Percentiles rank a stretch among this genome's conserved stretches.
Conservation (phyloP, 2,113 vertebrate genomes). For the Camelus dromedarius region DNA sequence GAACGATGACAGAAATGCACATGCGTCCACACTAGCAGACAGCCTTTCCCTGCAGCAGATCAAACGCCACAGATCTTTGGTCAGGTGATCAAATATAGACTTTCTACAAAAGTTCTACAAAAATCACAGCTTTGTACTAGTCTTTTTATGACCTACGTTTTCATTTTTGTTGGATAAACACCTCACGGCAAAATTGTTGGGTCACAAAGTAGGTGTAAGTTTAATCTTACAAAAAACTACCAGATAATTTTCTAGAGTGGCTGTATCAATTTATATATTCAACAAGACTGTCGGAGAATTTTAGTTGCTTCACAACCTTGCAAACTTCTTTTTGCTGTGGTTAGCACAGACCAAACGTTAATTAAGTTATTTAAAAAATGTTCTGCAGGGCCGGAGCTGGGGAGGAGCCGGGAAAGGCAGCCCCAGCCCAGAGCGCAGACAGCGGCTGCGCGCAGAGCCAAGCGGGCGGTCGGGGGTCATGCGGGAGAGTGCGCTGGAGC, state of each 20-base stretch:
- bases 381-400: background rate
- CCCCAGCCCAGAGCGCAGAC: conserved; percentile 43
- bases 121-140: background rate
- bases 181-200: background rate
- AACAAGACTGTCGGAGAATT: background rate
- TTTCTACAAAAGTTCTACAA: background rate
- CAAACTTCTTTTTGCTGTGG: background rate
- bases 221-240: background rate
- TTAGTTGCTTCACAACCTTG: background rate
- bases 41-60: conserved; percentile 90
- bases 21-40: conserved; percentile 91
- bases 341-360: background rate
- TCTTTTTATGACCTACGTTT: background rate
- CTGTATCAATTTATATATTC: background rate
- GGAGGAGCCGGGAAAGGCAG: conserved; percentile 72
- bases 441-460: background rate
- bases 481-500: conserved; percentile 75
- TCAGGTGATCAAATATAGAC: background rate
- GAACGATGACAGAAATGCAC: conserved; percentile 91
- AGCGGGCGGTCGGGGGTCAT: background rate
- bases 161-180: background rate
- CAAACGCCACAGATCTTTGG: conserved; percentile 8
- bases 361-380: background rate
- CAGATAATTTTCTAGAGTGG: background rate
- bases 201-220: background rate